Percentiles rank a stretch among this genome's conserved stretches.
These are phyloP conservation scores for Sycophaga agraensis DNA, from an alignment of 1,140 invertebrate species.

Conservation along the genomic window DNA sequence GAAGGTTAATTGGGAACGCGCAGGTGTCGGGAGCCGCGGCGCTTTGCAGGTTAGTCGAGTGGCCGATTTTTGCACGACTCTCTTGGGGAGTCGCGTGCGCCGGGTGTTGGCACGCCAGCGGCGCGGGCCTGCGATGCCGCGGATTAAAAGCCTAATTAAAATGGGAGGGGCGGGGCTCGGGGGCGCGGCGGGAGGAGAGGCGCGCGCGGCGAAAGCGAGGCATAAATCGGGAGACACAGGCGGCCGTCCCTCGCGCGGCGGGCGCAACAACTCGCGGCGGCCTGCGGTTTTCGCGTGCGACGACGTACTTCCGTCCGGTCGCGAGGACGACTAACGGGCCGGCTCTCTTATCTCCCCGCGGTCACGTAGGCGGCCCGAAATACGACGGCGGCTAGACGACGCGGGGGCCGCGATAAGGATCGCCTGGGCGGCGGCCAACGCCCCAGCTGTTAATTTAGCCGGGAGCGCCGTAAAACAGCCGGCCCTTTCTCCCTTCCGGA, in stretches of 20 bases:
- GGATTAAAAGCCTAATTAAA: not conserved
- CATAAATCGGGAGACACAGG: conserved; percentile 4
- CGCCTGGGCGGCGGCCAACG: conserved; percentile 31
- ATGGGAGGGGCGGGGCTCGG: conserved; percentile 24
- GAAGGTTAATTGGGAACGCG: conserved; percentile 28
- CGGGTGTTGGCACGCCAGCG: too few species aligned
- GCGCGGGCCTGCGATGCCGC: too few species aligned
- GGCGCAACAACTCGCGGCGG: not conserved
- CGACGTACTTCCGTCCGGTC: conserved; percentile 49
- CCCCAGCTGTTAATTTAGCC: conserved; percentile 53
- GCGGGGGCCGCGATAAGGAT: conserved; percentile 46
- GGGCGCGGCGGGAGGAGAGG: not conserved
- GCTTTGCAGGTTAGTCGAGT: not conserved
- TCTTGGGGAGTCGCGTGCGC: too few species aligned
- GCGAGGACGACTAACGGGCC: conserved; percentile 51
- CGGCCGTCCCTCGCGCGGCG: too few species aligned
- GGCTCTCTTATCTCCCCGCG: not conserved
- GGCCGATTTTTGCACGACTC: too few species aligned
- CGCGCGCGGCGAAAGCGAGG: conserved; percentile 25
- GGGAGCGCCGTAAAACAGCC: not conserved
- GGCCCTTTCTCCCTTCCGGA: not conserved
- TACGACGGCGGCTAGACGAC: conserved; percentile 36
- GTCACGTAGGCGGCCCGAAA: conserved; percentile 29
- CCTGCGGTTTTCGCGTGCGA: conserved; percentile 51
- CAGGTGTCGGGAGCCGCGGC: not conserved